Evolutionary conservation across 2,888 invertebrate species (phyloP).

Genomic region (Thymelicus acteon): DNA sequence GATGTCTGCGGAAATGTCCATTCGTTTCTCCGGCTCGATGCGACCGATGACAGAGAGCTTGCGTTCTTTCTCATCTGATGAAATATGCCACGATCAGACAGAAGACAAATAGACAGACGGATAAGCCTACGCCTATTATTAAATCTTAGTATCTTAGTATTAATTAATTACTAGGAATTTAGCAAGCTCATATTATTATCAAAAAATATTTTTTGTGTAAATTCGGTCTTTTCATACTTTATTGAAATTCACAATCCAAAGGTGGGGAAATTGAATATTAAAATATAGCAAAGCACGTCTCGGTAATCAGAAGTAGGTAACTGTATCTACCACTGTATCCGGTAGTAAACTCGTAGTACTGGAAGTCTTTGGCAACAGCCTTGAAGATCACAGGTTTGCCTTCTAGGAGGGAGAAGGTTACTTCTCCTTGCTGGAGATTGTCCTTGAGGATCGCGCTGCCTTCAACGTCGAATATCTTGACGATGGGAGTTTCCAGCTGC

Average conservation of each 20-base stretch:
- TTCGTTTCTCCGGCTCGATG: slow-evolving; percentile 85
- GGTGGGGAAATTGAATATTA: too few relatives aligned
- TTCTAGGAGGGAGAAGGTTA: slow-evolving; percentile 79
- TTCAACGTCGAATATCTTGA: slow-evolving; percentile 80
- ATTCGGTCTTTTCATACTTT: too few relatives aligned
- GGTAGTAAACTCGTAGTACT: slow-evolving; percentile 82
- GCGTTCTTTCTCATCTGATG: slow-evolving; percentile 72
- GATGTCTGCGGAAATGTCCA: slow-evolving; percentile 85
- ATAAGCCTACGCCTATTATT: too few relatives aligned
- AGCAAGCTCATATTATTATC: too few relatives aligned
- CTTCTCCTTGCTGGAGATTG: slow-evolving; percentile 78
- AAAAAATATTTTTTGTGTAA: too few relatives aligned
- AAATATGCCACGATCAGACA: not conserved
- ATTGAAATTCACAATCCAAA: too few relatives aligned
- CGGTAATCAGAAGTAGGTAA: too few relatives aligned
- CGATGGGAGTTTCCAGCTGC: slow-evolving; percentile 75
- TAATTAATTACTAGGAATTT: too few relatives aligned
- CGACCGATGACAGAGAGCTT: slow-evolving; percentile 83
- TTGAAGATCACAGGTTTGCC: slow-evolving; percentile 76
- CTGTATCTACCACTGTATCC: slow-evolving; percentile 79
- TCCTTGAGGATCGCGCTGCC: slow-evolving; percentile 76
- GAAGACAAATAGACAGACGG: too few relatives aligned
- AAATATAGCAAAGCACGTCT: too few relatives aligned
- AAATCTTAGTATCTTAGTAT: too few relatives aligned
- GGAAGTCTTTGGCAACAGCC: slow-evolving; percentile 83